phyloP scores from a whole-genome alignment of 1,140 invertebrate genomes.

The Lepidostoma basale region DNA sequence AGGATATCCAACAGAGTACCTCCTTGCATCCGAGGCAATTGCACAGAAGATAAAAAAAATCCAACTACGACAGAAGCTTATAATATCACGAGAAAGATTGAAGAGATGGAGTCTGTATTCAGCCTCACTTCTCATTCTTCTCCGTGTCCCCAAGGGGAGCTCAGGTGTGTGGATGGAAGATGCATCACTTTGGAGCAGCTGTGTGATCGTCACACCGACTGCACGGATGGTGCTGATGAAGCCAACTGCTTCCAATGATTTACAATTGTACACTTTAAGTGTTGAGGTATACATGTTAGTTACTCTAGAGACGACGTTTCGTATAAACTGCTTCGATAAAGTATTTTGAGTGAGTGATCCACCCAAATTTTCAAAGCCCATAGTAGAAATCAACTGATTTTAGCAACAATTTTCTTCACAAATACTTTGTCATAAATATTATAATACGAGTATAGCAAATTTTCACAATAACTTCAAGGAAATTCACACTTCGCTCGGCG shows the following conservation, averaged over 20 bases:
- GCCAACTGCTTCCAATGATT: conserved; percentile 62
- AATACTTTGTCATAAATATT: too few relatives aligned
- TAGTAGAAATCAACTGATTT: too few relatives aligned
- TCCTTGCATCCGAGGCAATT: conserved; percentile 7
- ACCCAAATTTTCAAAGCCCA: too few relatives aligned
- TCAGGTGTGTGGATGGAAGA: conserved; percentile 67
- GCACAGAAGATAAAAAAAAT: conserved; percentile 23
- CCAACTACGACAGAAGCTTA: not conserved
- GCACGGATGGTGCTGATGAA: conserved; percentile 67
- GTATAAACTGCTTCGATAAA: too few relatives aligned
- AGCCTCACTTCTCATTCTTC: conserved; percentile 51
- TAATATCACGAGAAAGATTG: conserved; percentile 10
- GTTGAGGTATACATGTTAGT: too few relatives aligned
- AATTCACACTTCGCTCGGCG: too few relatives aligned
- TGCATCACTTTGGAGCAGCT: conserved; percentile 67
- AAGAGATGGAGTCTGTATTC: conserved; percentile 11
- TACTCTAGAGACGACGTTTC: too few relatives aligned
- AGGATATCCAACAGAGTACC: not conserved
- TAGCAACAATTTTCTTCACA: too few relatives aligned
- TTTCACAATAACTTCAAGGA: too few relatives aligned
- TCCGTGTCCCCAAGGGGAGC: conserved; percentile 63
- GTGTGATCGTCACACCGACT: conserved; percentile 67
- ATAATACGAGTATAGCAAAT: too few relatives aligned
- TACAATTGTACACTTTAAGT: too few relatives aligned
- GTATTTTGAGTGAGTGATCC: too few relatives aligned